Percentiles rank a stretch among this genome's conserved stretches.
Evolutionary conservation across 2,797 vertebrate species (phyloP).

Genomic region (Aulostomus chinensis): DNA sequence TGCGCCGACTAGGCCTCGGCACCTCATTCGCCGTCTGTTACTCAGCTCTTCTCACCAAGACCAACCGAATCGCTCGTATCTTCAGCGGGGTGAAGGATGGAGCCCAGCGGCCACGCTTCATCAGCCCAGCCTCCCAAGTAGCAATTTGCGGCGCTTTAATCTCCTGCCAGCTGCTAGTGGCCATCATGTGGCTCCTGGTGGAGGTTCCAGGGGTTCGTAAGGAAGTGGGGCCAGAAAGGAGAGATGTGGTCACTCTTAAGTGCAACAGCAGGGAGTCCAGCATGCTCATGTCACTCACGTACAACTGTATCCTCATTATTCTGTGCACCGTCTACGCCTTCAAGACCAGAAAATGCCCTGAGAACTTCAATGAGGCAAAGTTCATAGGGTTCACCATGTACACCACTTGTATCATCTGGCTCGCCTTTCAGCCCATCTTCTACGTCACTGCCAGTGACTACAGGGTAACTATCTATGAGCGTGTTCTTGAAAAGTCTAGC

Average conservation of each 20-base stretch:
- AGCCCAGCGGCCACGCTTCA: conserved; percentile 92
- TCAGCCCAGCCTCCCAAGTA: conserved; percentile 95
- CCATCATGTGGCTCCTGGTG: conserved; percentile 91
- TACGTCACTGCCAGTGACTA: conserved; percentile 98
- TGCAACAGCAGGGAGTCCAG: conserved; percentile 95
- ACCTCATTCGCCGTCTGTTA: conserved; percentile 97
- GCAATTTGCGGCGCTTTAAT: conserved; percentile 94
- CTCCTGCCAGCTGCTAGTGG: conserved; percentile 94
- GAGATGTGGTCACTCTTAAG: conserved; percentile 94
- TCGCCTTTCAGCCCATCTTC: conserved; percentile 98
- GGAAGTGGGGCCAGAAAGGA: conserved; percentile 89
- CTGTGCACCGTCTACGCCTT: conserved; percentile 98
- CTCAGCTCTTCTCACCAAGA: conserved; percentile 96
- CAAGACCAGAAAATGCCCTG: conserved; percentile 98
- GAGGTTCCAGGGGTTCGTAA: conserved; percentile 93
- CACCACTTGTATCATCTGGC: conserved; percentile 99
- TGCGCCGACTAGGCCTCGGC: conserved; percentile 92
- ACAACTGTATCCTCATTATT: conserved; percentile 95
- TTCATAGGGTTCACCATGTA: conserved; percentile 99
- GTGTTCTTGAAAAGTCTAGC: conserved; percentile 2
- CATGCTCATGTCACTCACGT: conserved; percentile 95
- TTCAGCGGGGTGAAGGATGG: conserved; percentile 94
- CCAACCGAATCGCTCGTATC: conserved; percentile 96
- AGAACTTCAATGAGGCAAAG: conserved; percentile 99
- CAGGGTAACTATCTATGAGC: conserved; percentile 82